Evolutionary conservation across 2,888 invertebrate genomes (phyloP), one percentile per base, ranked within the genome.

Genomic region (Callyntrura sp.): DNA sequence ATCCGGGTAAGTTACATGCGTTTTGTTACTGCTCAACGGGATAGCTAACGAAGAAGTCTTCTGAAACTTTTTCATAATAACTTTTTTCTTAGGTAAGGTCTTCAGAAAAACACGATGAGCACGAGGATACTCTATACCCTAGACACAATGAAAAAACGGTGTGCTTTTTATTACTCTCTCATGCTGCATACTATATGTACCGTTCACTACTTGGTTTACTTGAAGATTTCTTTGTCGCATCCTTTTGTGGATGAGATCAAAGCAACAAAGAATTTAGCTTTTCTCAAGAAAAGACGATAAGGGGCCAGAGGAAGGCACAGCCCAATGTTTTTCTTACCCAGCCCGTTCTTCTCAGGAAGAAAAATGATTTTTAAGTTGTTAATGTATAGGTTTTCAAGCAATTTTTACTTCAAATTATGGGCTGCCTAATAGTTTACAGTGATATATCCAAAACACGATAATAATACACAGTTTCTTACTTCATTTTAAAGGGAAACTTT

Each of bases 81-180:
- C 35, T 82, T 81, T 81, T 25, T 35, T 45, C n/a, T 45, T 65
- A 65, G 62, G 62, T 65, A 23, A 62, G 82, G 51, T 82, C 65
- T 65, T 55, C 12, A 17, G 60, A 14, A 57, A 9, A 20, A 62
- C 17, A 60, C 12, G 78, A 60, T 35, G 79, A 48, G 68, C 88
- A 82, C 88, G 88, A 82, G 88, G 81, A 88, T 88, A 88, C 51
- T 88, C 76, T 78, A 88, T 88, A 76, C 83, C 20, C 25, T 6
- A 17, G 48, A 55, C 25, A 83, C 60, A 84, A 83, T 48, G 20
- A 48, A 4, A 57, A 83, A 65, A 88, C 11, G 51, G 62, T 88
- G 78, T 78, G 5, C 81, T 70, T 82, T 82, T 88, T 88, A 88
- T 84, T 83, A 55, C 88, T 88, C 76, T 65, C 78, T 85, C 68